Evolutionary conservation across 2,797 vertebrate species (phyloP).

Genomic region (Phrynocephalus guinanensis): DNA sequence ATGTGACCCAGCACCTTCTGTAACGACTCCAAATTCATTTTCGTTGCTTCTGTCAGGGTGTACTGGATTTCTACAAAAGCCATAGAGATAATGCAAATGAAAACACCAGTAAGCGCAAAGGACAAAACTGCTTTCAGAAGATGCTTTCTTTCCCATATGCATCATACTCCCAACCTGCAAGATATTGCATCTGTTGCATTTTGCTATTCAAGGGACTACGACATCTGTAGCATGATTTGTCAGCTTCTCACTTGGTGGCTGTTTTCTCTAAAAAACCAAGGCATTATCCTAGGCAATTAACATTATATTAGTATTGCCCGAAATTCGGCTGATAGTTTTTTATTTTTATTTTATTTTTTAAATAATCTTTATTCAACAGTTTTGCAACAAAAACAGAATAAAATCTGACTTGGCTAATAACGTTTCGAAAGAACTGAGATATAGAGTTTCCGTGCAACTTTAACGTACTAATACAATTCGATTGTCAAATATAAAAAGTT

Average conservation of each 20-base stretch:
- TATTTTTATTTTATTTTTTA: too few relatives aligned
- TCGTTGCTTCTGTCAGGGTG: constrained; percentile 19
- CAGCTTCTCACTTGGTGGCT: not conserved
- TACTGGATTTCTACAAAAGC: constrained; percentile 27
- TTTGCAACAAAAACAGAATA: too few relatives aligned
- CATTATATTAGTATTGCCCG: not conserved
- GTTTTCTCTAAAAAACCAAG: not conserved
- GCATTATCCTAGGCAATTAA: not conserved
- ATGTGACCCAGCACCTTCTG: not conserved
- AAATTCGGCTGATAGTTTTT: too few relatives aligned
- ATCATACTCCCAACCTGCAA: not conserved
- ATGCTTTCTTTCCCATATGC: not conserved
- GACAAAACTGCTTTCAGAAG: not conserved
- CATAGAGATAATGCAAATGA: constrained; percentile 10
- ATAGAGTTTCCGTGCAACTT: too few relatives aligned
- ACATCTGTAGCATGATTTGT: not conserved
- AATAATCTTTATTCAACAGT: too few relatives aligned
- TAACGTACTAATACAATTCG: too few relatives aligned
- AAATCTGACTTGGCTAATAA: too few relatives aligned
- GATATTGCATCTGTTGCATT: not conserved
- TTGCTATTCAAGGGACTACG: not conserved
- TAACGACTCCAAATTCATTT: not conserved
- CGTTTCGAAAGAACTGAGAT: too few relatives aligned
- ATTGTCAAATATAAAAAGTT: too few relatives aligned
- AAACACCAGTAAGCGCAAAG: not conserved